Conservation (phyloP, 2,797 vertebrate genomes). For the Hirundo rustica region DNA sequence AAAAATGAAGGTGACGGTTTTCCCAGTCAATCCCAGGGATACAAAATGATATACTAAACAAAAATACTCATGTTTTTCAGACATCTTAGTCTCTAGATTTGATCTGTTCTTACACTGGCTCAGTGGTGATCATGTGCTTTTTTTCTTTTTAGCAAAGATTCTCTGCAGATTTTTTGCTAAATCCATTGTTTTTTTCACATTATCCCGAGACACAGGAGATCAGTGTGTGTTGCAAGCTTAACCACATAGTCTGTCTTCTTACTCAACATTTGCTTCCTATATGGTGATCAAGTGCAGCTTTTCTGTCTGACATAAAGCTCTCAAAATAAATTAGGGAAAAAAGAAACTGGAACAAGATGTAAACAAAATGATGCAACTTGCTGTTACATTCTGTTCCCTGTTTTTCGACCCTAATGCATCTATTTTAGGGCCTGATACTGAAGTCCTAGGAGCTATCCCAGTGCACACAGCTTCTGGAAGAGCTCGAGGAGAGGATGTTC, state of each 20-base stretch:
- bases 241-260: not conserved
- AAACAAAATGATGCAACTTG: slow-evolving; percentile 29
- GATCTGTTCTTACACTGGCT: not conserved
- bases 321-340: slow-evolving; percentile 40
- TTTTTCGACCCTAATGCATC: not conserved
- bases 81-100: not conserved
- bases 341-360: slow-evolving; percentile 19
- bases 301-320: slow-evolving; percentile 25
- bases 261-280: not conserved
- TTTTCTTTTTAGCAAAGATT: not conserved
- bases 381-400: slow-evolving; percentile 23
- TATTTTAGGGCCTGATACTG: not conserved
- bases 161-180: not conserved
- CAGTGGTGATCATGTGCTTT: not conserved
- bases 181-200: not conserved
- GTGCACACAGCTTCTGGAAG: not conserved
- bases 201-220: not conserved
- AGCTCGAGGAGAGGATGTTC: not conserved
- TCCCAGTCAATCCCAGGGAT: not conserved
- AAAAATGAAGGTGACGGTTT: not conserved
- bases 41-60: not conserved
- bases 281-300: not conserved
- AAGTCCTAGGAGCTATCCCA: not conserved
- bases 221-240: not conserved
- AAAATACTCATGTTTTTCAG: not conserved